Evolutionary conservation across 2,113 vertebrate genomes (phyloP), one percentile per base, ranked within the genome.

Genomic region (Bos indicus): DNA sequence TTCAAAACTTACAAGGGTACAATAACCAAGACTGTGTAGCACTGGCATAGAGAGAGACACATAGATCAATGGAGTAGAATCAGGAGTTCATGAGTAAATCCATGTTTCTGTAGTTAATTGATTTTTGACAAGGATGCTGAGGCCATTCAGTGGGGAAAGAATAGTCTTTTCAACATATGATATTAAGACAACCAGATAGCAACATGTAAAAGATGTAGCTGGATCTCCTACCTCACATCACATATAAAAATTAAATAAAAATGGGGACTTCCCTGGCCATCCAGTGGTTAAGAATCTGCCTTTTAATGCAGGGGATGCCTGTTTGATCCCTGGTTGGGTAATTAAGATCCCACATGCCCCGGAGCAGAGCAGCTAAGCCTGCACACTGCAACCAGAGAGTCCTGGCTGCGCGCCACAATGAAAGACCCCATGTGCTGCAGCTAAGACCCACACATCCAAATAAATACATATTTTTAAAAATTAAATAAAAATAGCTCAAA

Each of bases 371-470:
- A 43, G 0, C 11, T 7, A 74, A 25, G 71, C 36, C 36, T 25
- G 36, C 5, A 3, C 10, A 4, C 21, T 74, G 71, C 12, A 43
- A 14, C 40, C 7, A 26, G 12, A 77, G 36, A 7, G 71, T 26
- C n/a, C 6, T 1, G 0, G 40, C 23, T 77, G 23, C 26, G 23
- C 0, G 12, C 40, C 71, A 26, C 71, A 26, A 2, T 26, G 40
- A 43, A 14, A 77, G 71, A 43, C 4, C 40, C 40, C 71, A 43
- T 8, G 71, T 43, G 71, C 71, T 26, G 12, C 71, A 4, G 7
- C 71, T 4, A 26, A 26, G 71, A 26, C 71, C 71, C 71, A 77
- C 21, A 43, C 40, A 26, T 13, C 71, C 71, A 43, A 77, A 26
- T 77, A 43, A 77, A 43, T 26, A 26, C 23, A 26, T 43, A 4